These are phyloP conservation scores for Pachyuromys duprasi DNA, from an alignment of 2,797 vertebrate species.

Conservation along the genomic window DNA sequence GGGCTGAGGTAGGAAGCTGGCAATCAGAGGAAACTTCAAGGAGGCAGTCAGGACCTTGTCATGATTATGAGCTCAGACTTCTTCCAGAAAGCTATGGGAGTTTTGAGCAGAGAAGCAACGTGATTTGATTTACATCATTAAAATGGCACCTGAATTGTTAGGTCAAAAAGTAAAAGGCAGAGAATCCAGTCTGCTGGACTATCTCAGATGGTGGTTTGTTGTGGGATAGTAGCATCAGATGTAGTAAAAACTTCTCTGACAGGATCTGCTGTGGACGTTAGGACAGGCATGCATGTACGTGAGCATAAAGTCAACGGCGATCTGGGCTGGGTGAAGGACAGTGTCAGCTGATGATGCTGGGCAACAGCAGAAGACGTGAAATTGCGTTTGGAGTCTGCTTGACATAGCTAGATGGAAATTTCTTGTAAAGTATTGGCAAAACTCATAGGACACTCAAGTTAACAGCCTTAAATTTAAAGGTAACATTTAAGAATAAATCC, in stretches of 20 bases:
- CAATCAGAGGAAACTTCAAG: not conserved
- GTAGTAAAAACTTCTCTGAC: not conserved
- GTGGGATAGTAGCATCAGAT: not conserved
- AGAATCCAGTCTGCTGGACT: not conserved
- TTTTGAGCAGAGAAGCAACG: not conserved
- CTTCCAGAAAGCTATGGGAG: not conserved
- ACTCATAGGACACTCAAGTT: not conserved
- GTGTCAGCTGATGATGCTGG: not conserved
- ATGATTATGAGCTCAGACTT: not conserved
- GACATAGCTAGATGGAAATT: not conserved
- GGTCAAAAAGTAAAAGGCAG: not conserved
- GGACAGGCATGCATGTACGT: not conserved
- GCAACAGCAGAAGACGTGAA: not conserved
- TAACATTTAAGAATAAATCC: not conserved
- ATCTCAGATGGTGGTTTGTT: not conserved
- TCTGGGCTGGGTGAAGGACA: not conserved
- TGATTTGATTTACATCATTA: not conserved
- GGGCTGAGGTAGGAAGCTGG: not conserved
- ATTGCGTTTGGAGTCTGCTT: not conserved
- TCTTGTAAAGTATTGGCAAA: not conserved
- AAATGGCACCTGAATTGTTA: not conserved
- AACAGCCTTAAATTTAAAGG: not conserved
- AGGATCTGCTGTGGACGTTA: not conserved
- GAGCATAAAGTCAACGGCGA: not conserved
- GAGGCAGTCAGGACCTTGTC: not conserved